Base-by-base conservation (phyloP, 37 sponge, comb jelly and placozoan species). In the Corticium candelabrum region DNA sequence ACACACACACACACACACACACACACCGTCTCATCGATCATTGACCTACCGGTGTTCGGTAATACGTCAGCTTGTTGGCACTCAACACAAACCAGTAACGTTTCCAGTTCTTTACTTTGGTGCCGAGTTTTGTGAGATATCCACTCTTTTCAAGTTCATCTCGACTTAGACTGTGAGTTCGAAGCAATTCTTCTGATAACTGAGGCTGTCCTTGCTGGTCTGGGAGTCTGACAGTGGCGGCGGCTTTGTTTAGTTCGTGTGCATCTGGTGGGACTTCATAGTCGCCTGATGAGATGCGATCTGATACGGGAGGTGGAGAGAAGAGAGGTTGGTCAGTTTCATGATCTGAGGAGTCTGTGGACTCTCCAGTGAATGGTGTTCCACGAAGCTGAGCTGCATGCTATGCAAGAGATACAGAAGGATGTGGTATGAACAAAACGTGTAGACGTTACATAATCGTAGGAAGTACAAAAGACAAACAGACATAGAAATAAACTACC, bases 81-180 rank as follows among this genome's bases (percentile, higher is more conserved):
- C 62, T 50, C 62, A 50, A 50, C 62, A 50, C 62, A 50, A 50
- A 50, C 62, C 62, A 50, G 21, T 50, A 50, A 27, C 62, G 62
- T 21, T 50, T 50, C 62, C 62, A 50, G 62, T 11, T 50, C 21
- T 50, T 50, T 21, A 50, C 21, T 21, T 50, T 50, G 62, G 15
- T 50, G 62, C 62, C 62, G 62, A 50, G 62, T 21, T 50, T 50
- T 50, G 62, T 50, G 15, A 50, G 21, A 50, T 50, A 50, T 11
- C 62, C 62, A 21, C 62, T 50, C 62, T 50, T 50, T 21, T 50
- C 62, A 11, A 50, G 21, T 21, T 50, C 62, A 11, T 50, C 62
- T 11, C 62, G 62, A 50, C 62, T 11, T 27, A 50, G 62, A 50
- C 62, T 50, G 62, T 21, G 62, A 11, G 62, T 50, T 50, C 62